phyloP scores from a whole-genome alignment of 2,797 vertebrate species.

The Zenarchopterus dispar region DNA sequence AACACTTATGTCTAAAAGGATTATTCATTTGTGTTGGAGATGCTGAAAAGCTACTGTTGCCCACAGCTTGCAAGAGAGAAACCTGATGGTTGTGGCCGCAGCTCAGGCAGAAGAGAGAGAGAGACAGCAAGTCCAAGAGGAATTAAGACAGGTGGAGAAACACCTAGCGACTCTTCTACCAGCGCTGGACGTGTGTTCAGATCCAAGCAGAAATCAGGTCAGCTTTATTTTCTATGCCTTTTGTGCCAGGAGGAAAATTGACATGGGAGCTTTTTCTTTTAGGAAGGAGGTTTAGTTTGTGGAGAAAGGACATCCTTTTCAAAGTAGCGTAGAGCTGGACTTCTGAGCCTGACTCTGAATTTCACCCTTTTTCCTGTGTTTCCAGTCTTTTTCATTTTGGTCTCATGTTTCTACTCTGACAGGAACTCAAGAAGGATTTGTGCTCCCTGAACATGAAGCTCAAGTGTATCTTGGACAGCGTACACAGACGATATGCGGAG shows the following conservation, averaged over 20 bases:
- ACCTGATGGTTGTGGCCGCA: constrained; percentile 55
- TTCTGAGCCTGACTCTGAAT: constrained; percentile 10
- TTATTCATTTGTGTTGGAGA: constrained; percentile 8
- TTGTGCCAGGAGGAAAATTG: not conserved
- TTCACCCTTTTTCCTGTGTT: not conserved
- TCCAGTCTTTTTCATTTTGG: not conserved
- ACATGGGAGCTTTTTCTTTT: constrained; percentile 1
- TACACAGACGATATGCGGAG: constrained; percentile 77
- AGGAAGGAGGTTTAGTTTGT: not conserved
- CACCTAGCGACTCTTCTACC: constrained; percentile 15
- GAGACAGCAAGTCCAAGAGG: constrained; percentile 47
- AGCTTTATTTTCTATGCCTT: not conserved
- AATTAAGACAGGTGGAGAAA: constrained; percentile 59
- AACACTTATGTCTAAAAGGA: not conserved
- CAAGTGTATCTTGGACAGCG: constrained; percentile 76
- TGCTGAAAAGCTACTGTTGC: constrained; percentile 23
- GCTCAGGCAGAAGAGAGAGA: constrained; percentile 60
- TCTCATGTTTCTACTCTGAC: constrained; percentile 28
- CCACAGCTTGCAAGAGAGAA: constrained; percentile 69
- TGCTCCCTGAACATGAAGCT: constrained; percentile 79
- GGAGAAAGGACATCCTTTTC: too few relatives aligned
- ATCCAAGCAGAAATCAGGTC: constrained; percentile 55
- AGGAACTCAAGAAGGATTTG: constrained; percentile 84
- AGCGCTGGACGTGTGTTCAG: constrained; percentile 36
- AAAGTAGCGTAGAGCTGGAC: not conserved